Conservation (phyloP, 2,888 invertebrate genomes). For the Pedicia rivosa region DNA sequence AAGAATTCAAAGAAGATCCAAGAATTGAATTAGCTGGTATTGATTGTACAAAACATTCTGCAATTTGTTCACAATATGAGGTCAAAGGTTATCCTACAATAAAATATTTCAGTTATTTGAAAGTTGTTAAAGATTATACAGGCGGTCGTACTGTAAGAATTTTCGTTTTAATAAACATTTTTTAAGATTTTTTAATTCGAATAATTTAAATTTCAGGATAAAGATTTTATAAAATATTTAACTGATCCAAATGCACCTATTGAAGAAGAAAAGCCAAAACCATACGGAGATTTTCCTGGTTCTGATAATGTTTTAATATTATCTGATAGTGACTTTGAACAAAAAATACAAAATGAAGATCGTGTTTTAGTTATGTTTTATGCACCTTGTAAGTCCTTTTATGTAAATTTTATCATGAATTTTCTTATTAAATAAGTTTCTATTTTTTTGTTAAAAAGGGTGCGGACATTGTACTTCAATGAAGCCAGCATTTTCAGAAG, state of each 20-base stretch:
- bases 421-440: constrained; percentile 4
- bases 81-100: constrained; percentile 76
- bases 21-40: constrained; percentile 68
- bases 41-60: constrained; percentile 52
- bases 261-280: constrained; percentile 24
- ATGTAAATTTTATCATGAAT: not conserved
- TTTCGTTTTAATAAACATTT: constrained; percentile 23
- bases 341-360: constrained; percentile 55
- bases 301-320: constrained; percentile 31
- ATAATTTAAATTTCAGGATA: too few species aligned
- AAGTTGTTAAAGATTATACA: constrained; percentile 46
- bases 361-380: constrained; percentile 76
- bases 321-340: constrained; percentile 47
- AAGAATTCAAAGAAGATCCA: constrained; percentile 54
- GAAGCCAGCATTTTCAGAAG: constrained; percentile 47
- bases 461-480: constrained; percentile 53
- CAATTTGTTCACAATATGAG: constrained; percentile 50
- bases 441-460: constrained; percentile 34
- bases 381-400: constrained; percentile 70
- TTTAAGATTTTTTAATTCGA: constrained; percentile 17
- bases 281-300: constrained; percentile 32
- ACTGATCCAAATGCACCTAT: constrained; percentile 27
- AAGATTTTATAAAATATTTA: constrained; percentile 51
- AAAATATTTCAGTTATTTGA: constrained; percentile 70
- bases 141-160: constrained; percentile 54